Evolutionary conservation across 2,113 vertebrate species (phyloP).

Genomic region (Microtus ochrogaster): DNA sequence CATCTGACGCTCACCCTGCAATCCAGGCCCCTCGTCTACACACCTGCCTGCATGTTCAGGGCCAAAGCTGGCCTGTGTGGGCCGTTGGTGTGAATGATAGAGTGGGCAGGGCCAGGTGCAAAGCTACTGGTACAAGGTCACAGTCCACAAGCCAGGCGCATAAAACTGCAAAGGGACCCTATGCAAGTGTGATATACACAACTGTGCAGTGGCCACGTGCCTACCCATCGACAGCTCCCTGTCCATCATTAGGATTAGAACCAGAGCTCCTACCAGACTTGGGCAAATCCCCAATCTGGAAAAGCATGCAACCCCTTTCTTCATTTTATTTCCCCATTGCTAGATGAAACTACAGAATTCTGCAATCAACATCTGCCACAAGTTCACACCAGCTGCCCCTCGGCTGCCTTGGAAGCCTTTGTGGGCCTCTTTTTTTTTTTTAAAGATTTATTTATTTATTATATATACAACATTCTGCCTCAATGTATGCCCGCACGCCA

Average conservation of each 20-base stretch:
- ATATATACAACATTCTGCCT: no score
- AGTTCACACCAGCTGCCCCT: fast-evolving
- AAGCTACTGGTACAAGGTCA: fast-evolving
- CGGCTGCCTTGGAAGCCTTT: background rate
- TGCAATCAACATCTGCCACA: no score
- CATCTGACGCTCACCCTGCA: no score
- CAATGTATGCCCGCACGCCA: no score
- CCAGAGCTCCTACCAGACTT: background rate
- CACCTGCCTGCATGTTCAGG: no score
- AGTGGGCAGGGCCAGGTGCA: background rate
- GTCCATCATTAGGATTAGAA: background rate
- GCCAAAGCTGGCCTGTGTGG: no score
- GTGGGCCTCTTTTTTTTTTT: background rate
- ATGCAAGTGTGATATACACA: fast-evolving
- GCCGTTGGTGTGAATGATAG: background rate
- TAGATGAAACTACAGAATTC: background rate
- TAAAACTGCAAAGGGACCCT: fast-evolving
- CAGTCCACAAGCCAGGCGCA: background rate
- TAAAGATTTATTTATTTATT: no score
- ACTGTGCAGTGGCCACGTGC: background rate
- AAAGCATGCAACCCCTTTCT: background rate
- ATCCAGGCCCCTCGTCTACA: no score
- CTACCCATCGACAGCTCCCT: background rate
- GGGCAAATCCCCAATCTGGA: background rate
- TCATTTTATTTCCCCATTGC: background rate